Evolutionary conservation across 2,888 invertebrate species (phyloP).

Genomic region (Dryadula phaetusa): DNA sequence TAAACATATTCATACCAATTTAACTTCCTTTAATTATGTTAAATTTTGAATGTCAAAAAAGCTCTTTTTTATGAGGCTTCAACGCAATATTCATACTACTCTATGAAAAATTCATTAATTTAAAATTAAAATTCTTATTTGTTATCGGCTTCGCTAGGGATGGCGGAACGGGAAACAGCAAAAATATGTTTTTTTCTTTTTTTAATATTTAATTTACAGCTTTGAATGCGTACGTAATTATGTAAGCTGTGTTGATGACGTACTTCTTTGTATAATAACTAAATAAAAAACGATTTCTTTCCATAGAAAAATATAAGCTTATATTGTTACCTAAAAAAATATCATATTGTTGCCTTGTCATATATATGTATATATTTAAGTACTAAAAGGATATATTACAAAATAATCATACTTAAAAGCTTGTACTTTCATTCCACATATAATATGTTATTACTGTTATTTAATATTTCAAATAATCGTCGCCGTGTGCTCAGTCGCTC

Average conservation of each 20-base stretch:
- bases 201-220: not conserved
- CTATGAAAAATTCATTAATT: not conserved
- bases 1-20: too few relatives aligned
- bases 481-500: conserved; percentile 14
- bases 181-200: not conserved
- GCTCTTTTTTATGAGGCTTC: not conserved
- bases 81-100: not conserved
- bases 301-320: too few relatives aligned
- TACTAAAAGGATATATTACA: not conserved
- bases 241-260: not conserved
- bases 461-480: conserved; percentile 30
- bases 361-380: not conserved
- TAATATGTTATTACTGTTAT: conserved; percentile 14
- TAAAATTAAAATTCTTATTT: conserved; percentile 1
- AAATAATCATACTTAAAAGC: not conserved
- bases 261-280: not conserved
- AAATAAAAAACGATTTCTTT: too few relatives aligned
- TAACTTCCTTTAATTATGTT: not conserved
- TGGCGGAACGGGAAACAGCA: not conserved
- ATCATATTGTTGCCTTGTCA: too few relatives aligned
- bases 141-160: not conserved
- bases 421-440: not conserved
- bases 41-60: not conserved
- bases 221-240: not conserved
- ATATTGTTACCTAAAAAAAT: too few relatives aligned